Percentiles rank a stretch among this genome's conserved stretches.
These are phyloP conservation scores for Zosterops lateralis DNA, from an alignment of 2,113 vertebrate species.

Conservation along the genomic window DNA sequence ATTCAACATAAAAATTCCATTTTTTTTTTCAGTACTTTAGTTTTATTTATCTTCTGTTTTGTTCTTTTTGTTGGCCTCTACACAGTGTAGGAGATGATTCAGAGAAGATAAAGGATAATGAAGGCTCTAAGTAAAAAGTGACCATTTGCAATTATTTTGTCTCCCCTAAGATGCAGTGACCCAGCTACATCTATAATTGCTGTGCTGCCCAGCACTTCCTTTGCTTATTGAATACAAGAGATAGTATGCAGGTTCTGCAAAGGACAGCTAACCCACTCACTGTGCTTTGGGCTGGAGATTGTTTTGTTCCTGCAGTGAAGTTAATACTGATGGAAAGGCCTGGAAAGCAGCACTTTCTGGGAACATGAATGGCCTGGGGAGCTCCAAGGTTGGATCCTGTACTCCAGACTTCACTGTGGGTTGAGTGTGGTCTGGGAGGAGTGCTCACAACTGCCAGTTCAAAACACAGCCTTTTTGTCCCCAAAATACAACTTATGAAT, in stretches of 20 bases:
- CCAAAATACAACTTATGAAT: neutral
- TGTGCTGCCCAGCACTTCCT: neutral
- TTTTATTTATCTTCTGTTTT: neutral
- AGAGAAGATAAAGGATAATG: neutral
- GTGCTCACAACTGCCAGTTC: neutral
- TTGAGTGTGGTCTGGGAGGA: neutral
- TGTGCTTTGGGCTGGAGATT: neutral
- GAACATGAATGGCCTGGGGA: neutral
- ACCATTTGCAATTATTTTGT: neutral
- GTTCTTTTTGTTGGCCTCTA: neutral
- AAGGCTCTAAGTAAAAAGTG: neutral
- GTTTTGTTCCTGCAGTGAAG: neutral
- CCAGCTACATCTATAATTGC: neutral
- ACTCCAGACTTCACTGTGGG: neutral
- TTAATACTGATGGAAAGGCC: neutral
- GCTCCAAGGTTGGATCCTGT: accelerated
- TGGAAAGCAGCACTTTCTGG: neutral
- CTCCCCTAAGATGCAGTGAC: neutral
- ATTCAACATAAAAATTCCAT: neutral
- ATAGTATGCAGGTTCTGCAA: neutral
- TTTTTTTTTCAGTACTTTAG: neutral
- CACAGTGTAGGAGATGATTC: neutral
- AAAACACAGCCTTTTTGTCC: neutral
- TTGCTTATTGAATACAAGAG: neutral
- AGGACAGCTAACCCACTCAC: neutral